Evolutionary conservation across 1,140 invertebrate species (phyloP), one percentile per base, ranked within the genome.

Genomic region (Araneus ventricosus): DNA sequence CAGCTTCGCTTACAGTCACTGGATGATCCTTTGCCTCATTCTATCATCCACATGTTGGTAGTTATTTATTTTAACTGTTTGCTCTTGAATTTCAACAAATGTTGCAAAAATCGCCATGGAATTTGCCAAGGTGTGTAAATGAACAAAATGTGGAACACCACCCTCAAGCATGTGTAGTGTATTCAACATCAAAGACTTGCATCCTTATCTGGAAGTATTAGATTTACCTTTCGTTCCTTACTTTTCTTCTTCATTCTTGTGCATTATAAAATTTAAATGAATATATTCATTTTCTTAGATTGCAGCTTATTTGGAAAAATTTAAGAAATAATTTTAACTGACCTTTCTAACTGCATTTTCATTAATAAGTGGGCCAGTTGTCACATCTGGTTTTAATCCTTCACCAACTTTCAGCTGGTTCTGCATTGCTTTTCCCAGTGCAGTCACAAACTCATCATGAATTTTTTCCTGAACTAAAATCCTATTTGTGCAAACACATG

Each of bases 401-500:
- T 98, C 96, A 0, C 99, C 99, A 67, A 99, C 95, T 94, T 97
- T 97, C 79, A 99, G 96, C 88, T 96, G 96, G n/a, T 96, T 95
- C 52, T 96, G 95, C 93, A 99, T 97, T 90, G 96, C 96, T 86
- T 96, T 95, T 45, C 96, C 96, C 41, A 99, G 96, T 94, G 97
- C 97, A 10, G 96, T 95, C 0, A 99, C 96, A 96, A 99, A 99
- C 94, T 97, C 95, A 94, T 99, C 97, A 95, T 97, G 98, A 82
- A 99, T 95, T 91, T 96, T 96, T 92, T 97, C 97, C 95, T 99
- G 98, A 39, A 99, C 97, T 90, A 99, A 97, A 94, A 99, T 98
- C 94, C 99, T 96, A 95, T 99, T 99, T 0, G 99, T 97, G 94
- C 98, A 98, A 37, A 99, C 97, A 96, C 99, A 99, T 1, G 99